Percentiles rank a stretch among this genome's conserved stretches.
phyloP scores from a whole-genome alignment of 2,888 invertebrate genomes.

The Odontocolon sp. region DNA sequence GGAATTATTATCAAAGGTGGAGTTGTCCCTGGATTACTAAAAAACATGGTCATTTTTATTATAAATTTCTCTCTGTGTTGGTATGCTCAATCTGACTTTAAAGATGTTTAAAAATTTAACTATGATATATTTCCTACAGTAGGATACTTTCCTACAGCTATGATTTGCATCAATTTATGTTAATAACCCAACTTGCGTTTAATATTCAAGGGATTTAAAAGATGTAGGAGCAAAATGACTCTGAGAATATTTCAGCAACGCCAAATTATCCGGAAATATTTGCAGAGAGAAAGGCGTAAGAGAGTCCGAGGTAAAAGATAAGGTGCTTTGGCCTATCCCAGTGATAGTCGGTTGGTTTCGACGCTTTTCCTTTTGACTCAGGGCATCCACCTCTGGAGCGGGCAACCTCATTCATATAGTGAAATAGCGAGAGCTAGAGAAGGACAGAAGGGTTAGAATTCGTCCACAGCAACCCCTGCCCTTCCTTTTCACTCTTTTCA shows the following conservation, averaged over 20 bases:
- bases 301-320: constrained; percentile 4
- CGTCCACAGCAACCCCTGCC: constrained; percentile 13
- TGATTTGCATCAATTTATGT: no score
- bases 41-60: no score
- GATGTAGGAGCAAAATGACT: no score
- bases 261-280: constrained; percentile 57
- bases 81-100: no score
- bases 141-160: no score
- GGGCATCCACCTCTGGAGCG: constrained; percentile 45
- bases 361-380: constrained; percentile 46
- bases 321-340: neutral
- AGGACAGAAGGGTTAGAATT: constrained; percentile 34
- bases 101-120: no score
- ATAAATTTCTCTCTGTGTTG: no score
- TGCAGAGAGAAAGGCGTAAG: constrained; percentile 22
- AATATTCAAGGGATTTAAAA: no score
- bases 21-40: no score
- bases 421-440: constrained; percentile 36
- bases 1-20: no score
- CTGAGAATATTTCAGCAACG: constrained; percentile 40
- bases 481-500: constrained; percentile 38
- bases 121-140: no score
- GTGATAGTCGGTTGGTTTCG: constrained; percentile 7
- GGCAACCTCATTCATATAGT: constrained; percentile 47
- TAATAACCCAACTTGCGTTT: no score